These are phyloP conservation scores for Phyllostomus discolor DNA, from an alignment of 2,113 vertebrate species.

Conservation along the genomic window DNA sequence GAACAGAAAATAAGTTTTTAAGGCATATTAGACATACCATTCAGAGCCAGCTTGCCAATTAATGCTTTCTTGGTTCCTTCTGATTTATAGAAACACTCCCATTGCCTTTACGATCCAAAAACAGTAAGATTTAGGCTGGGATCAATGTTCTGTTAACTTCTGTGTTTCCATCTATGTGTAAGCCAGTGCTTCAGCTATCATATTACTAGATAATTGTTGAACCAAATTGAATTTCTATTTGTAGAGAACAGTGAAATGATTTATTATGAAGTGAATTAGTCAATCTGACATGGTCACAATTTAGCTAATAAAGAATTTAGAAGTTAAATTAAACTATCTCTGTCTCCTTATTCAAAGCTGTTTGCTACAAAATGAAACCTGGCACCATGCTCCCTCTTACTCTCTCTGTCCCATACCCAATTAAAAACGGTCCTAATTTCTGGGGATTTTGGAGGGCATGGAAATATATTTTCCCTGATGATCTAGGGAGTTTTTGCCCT, in stretches of 20 bases:
- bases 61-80: not conserved
- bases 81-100: not conserved
- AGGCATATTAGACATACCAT: not conserved
- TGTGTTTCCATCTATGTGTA: not conserved
- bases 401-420: not conserved
- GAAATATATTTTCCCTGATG: not conserved
- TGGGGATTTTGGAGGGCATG: not conserved
- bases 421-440: not conserved
- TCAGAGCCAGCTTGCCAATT: not conserved
- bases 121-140: not conserved
- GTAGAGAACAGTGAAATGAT: not conserved
- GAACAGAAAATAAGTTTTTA: not conserved
- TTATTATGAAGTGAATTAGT: not conserved
- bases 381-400: rapidly evolving
- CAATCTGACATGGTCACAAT: not conserved
- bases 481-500: not conserved
- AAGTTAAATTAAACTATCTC: not conserved
- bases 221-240: not conserved
- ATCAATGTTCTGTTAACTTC: not conserved
- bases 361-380: not conserved
- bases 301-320: not conserved
- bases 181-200: not conserved
- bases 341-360: not conserved
- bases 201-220: not conserved
- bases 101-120: not conserved